Conservation (phyloP, 2,888 invertebrate species). For the Venustoraphidia nigricollis region DNA sequence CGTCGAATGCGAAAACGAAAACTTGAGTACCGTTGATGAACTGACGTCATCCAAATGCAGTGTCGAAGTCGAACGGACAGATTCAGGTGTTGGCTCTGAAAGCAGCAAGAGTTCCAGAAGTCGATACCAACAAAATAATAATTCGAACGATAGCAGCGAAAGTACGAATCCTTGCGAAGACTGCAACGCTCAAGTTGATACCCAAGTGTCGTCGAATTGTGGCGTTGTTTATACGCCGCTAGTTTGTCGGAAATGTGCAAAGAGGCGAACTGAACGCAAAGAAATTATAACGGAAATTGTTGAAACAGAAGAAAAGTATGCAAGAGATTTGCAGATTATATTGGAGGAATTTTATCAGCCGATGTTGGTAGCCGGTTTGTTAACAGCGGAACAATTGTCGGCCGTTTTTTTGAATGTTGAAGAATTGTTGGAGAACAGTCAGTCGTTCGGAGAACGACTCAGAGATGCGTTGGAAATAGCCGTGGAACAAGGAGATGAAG, state of each 20-base stretch:
- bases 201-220: conserved; percentile 47
- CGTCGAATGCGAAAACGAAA: conserved; percentile 25
- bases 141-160: conserved; percentile 36
- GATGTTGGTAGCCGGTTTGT: conserved; percentile 80
- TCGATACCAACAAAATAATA: conserved; percentile 43
- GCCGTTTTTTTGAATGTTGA: conserved; percentile 89
- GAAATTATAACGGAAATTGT: conserved; percentile 91
- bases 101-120: conserved; percentile 76
- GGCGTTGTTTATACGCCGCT: conserved; percentile 61
- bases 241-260: conserved; percentile 76
- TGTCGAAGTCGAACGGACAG: conserved; percentile 81
- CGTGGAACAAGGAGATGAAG: conserved; percentile 64
- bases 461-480: conserved; percentile 78
- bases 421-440: conserved; percentile 78
- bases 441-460: conserved; percentile 70
- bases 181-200: conserved; percentile 68
- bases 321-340: conserved; percentile 81
- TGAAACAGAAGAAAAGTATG: conserved; percentile 92
- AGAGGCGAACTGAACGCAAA: conserved; percentile 77
- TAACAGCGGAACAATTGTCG: conserved; percentile 80
- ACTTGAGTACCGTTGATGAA: conserved; percentile 41
- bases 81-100: conserved; percentile 85
- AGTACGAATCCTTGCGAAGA: conserved; percentile 68
- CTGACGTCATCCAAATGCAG: conserved; percentile 63
- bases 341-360: conserved; percentile 87